phyloP scores from a whole-genome alignment of 2,797 vertebrate species.

The Sebastes trivittatus region DNA sequence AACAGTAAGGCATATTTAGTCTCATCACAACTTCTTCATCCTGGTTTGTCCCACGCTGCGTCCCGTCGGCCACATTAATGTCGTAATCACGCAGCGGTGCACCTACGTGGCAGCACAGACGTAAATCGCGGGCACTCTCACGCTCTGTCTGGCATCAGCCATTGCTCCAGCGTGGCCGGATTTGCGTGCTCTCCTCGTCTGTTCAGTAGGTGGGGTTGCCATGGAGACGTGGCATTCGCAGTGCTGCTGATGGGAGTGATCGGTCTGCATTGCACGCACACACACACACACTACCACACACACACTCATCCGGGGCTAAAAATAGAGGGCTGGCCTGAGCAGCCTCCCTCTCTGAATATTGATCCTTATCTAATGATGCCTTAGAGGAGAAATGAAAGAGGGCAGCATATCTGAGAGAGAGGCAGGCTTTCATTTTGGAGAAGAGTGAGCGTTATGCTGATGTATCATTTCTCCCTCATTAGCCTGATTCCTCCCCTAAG shows the following conservation, averaged over 20 bases:
- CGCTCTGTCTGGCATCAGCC: slow-evolving; percentile 71
- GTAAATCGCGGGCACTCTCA: slow-evolving; percentile 68
- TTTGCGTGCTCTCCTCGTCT: slow-evolving; percentile 74
- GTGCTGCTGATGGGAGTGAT: slow-evolving; percentile 69
- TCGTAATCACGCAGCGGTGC: slow-evolving; percentile 33
- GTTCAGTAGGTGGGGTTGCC: slow-evolving; percentile 75
- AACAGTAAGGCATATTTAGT: background rate
- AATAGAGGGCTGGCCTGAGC: slow-evolving; percentile 72
- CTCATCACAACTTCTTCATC: slow-evolving; percentile 11
- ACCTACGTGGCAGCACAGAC: slow-evolving; percentile 33
- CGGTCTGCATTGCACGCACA: slow-evolving; percentile 43
- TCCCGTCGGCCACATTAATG: slow-evolving; percentile 27
- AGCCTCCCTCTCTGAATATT: slow-evolving; percentile 69
- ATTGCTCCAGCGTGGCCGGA: slow-evolving; percentile 83
- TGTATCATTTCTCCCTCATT: slow-evolving; percentile 31
- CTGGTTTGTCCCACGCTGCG: slow-evolving; percentile 55
- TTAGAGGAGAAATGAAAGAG: slow-evolving; percentile 59
- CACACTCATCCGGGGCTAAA: slow-evolving; percentile 64
- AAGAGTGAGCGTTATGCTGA: slow-evolving; percentile 22
- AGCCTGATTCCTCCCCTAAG: background rate
- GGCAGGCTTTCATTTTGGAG: slow-evolving; percentile 20
- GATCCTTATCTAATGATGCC: slow-evolving; percentile 72
- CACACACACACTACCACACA: background rate
- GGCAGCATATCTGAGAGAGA: slow-evolving; percentile 37
- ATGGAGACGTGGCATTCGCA: slow-evolving; percentile 71